Evolutionary conservation across 2,113 vertebrate species (phyloP), one percentile per base, ranked within the genome.

Genomic region (Oreochromis tanganicae): DNA sequence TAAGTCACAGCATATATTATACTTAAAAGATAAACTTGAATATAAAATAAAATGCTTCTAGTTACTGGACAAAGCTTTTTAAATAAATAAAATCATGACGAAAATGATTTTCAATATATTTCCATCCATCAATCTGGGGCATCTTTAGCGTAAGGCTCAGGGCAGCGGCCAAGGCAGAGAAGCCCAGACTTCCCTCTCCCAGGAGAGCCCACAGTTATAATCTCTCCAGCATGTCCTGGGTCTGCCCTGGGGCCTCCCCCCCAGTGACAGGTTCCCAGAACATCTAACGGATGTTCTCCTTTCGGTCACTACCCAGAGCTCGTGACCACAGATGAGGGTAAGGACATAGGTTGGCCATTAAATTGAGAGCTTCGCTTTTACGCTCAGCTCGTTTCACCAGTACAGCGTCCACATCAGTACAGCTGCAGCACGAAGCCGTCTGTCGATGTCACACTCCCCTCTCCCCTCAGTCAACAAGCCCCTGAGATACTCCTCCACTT

Each of bases 31-130:
- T 27, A 27, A 27, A 27, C 27, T 27, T 27, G 54, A 55, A 21
- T 10, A 10, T 55, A 1, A 48, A 73, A 73, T 11, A 48, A 48
- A 48, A 27, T 48, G 9, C 41, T 73, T 27, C 9, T 17, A 29
- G 14, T 48, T 50, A 50, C 5, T 50, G 71, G 71, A 48, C 41
- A 17, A 27, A 29, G 71, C 14, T 12, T 75, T 7, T 75, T 0
- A 6, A 29, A 29, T 9, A 0, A 29, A 19, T 29, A 75, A 48
- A 48, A 17, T 48, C 0, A 6, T 0, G 1, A 43, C 29, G 13
- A 75, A 75, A 29, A 17, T 29, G 8, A 29, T 29, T 75, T 29
- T 8, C 9, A 7, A 21, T 38, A 38, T 19, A 13, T 66, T 66
- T 38, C 61, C 61, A 38, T 66, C 61, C 38, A 11, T 41, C 38